These are phyloP conservation scores for Macrosteles quadrilineatus DNA, from an alignment of 1,140 invertebrate genomes.

Conservation along the genomic window DNA sequence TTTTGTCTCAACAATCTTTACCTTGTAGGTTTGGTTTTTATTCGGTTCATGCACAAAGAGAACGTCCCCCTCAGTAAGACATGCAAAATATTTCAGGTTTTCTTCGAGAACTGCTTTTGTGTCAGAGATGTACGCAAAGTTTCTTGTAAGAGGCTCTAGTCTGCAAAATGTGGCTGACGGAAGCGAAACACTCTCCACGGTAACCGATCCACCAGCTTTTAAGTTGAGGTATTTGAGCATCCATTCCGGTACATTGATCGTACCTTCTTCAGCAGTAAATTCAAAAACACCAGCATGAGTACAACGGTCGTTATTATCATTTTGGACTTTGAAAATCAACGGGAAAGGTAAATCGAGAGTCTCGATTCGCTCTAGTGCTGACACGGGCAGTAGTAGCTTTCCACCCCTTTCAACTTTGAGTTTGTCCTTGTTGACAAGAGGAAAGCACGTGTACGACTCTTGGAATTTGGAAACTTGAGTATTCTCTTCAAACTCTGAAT, in stretches of 20 bases:
- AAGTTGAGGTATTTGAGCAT: not conserved
- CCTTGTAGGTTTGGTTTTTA: slow-evolving; percentile 14
- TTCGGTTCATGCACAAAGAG: not conserved
- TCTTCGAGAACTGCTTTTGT: not conserved
- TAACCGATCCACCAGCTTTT: not conserved
- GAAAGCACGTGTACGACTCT: slow-evolving; percentile 4
- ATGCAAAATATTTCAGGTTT: slow-evolving; percentile 9
- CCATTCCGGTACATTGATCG: not conserved
- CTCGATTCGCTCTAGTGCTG: not conserved
- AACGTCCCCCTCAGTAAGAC: slow-evolving; percentile 12
- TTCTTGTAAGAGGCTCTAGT: not conserved
- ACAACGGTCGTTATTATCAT: not conserved
- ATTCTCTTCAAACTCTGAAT: no score
- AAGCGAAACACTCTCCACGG: not conserved
- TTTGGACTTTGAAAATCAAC: slow-evolving; percentile 13
- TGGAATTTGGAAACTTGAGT: not conserved
- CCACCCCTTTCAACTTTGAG: slow-evolving; percentile 6
- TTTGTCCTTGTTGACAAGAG: not conserved
- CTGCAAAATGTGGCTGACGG: not conserved
- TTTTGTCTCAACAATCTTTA: slow-evolving; percentile 8
- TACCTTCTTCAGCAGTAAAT: slow-evolving; percentile 17
- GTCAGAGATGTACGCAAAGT: slow-evolving; percentile 13
- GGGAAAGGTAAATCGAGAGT: not conserved
- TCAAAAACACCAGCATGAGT: slow-evolving; percentile 20
- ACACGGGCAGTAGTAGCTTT: slow-evolving; percentile 4